Evolutionary conservation across 2,113 vertebrate genomes (phyloP).

Genomic region (Cephalopholis sonnerati): DNA sequence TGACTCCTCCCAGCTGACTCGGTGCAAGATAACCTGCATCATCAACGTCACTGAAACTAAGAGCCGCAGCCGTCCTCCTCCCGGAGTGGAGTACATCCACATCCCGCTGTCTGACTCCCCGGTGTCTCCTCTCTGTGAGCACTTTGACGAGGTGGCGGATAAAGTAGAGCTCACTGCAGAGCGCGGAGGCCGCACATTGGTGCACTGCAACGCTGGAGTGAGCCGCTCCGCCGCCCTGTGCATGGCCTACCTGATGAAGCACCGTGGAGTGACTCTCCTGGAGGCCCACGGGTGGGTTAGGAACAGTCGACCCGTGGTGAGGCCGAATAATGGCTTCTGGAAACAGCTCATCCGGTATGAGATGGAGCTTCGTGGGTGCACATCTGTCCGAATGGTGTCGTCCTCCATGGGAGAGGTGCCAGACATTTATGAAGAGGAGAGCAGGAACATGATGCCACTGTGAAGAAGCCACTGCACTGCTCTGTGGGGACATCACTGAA

Average conservation of each 20-base stretch:
- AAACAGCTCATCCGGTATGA: constrained; percentile 84
- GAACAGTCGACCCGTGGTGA: constrained; percentile 73
- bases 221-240: constrained; percentile 85
- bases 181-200: constrained; percentile 71
- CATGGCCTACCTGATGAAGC: constrained; percentile 83
- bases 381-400: constrained; percentile 78
- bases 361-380: constrained; percentile 66
- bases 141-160: constrained; percentile 82
- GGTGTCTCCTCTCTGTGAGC: constrained; percentile 56
- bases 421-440: constrained; percentile 80
- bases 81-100: constrained; percentile 74
- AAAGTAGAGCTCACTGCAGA: constrained; percentile 33
- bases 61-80: background rate
- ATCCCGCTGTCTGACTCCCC: constrained; percentile 80
- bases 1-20: constrained; percentile 59
- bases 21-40: constrained; percentile 78
- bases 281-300: constrained; percentile 80
- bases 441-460: constrained; percentile 74
- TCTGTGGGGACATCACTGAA: background rate
- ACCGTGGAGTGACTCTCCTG: constrained; percentile 66
- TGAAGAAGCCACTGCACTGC: constrained; percentile 35
- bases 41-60: constrained; percentile 73
- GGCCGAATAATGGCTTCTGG: constrained; percentile 86
- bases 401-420: constrained; percentile 82
- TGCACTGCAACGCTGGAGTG: constrained; percentile 85